Evolutionary conservation across 1,140 invertebrate species (phyloP), one percentile per base, ranked within the genome.

Genomic region (Agraylea sexmaculata): DNA sequence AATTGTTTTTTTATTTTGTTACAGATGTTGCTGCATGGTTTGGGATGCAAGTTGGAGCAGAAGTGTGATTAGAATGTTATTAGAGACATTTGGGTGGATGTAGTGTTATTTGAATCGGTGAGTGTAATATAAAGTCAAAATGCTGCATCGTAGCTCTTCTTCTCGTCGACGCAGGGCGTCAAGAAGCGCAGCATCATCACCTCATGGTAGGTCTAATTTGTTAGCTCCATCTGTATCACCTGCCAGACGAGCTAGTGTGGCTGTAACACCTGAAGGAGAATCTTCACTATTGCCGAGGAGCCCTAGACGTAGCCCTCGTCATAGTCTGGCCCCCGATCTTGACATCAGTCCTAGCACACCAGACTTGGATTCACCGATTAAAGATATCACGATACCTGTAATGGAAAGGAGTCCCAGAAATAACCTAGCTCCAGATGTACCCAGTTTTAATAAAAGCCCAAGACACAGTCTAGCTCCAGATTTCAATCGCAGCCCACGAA

Each of bases 131-230:
- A n/a, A n/a, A n/a, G n/a, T n/a, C n/a, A n/a, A n/a, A n/a, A 80
- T 79, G 77, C 53, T 81, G 40, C 69, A 75, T 49, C 67, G 77
- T 48, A 73, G 68, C 51, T 71, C 76, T 39, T 80, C 77, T 20
- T 79, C 76, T n/a, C 62, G 77, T 32, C 69, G 76, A 33, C 66
- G 74, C 8, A 61, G 76, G 29, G 69, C 76, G 28, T 77, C 77
- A 15, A 64, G 76, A 27, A 77, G 71, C 51, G 71, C 75, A 4
- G 71, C 73, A 2, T 75, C 74, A 2, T 74, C 74, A 2, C 73
- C 74, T 1, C 74, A 76, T 46, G 65, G 64, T 2, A 55, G 63
- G 28, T 39, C 60, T n/a, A 62, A 47, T 18, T 68, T 41, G 61
- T 70, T 30, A 68, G 66, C 51, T 58, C 67, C 35, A n/a, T 67